A percentile compares a stretch with the other conserved stretches of the same genome.
Conservation (phyloP, 1,140 invertebrate genomes). For the Diabrotica virgifera region DNA sequence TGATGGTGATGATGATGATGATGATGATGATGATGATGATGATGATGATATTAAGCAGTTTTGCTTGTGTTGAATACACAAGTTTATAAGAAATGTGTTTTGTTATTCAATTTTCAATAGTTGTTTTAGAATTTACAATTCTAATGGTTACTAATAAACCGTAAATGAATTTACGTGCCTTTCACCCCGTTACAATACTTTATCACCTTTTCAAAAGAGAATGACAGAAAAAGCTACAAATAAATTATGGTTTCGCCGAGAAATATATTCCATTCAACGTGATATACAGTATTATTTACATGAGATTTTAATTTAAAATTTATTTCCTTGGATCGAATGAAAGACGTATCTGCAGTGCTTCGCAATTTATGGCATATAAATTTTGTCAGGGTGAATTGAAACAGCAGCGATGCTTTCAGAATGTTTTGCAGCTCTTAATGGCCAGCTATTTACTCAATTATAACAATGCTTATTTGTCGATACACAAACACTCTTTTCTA, state of each 20-base stretch:
- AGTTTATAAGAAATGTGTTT: too few species aligned
- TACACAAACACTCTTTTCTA: too few species aligned
- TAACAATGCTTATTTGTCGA: not conserved
- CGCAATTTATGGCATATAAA: conserved; percentile 11
- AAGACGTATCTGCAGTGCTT: conserved; percentile 11
- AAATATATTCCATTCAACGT: conserved; percentile 11
- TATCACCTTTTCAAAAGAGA: conserved; percentile 9
- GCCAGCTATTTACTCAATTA: conserved; percentile 8
- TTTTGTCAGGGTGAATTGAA: conserved; percentile 10
- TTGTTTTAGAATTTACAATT: too few species aligned
- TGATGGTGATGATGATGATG: too few species aligned
- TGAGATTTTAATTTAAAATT: conserved; percentile 17
- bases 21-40: too few species aligned
- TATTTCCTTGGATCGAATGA: not conserved
- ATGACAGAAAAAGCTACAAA: conserved; percentile 14
- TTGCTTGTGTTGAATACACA: too few species aligned
- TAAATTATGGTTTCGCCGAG: conserved; percentile 15
- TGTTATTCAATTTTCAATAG: too few species aligned
- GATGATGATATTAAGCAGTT: too few species aligned
- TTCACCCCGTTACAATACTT: conserved; percentile 7
- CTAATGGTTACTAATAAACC: too few species aligned
- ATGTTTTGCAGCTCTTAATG: not conserved
- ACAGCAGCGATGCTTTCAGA: conserved; percentile 1
- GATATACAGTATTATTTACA: conserved; percentile 16
- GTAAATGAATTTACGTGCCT: not conserved